Base-by-base conservation (phyloP, 2,113 vertebrate species). In the Haemorhous mexicanus region DNA sequence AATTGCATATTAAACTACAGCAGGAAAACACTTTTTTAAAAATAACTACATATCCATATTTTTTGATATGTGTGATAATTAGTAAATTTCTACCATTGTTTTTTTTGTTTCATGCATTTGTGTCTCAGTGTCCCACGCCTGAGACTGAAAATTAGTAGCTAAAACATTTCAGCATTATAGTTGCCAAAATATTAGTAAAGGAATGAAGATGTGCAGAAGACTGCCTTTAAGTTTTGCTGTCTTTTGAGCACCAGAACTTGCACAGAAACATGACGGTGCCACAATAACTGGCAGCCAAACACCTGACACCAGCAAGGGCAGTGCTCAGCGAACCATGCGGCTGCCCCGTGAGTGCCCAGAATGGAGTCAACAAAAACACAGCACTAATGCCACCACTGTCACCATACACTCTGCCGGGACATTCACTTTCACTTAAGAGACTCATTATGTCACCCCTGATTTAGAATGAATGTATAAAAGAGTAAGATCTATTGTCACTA, bases 371-470 rank as follows among this genome's bases (percentile, higher is more conserved):
- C 79, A 92, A 47, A 86, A 50, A 5, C 74, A 87, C 41, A 46
- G 41, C 37, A 19, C 41, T 53, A 46, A 44, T 3, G 56, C 56
- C 13, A 5, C 22, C 43, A 9, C 66, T 11, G 17, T 15, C 68
- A 81, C 58, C 33, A 4, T 0, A 41, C 5, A 2, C 37, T 53
- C n/a, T 80, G 9, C 1, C 4, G 2, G 11, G 50, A 77, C 55
- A 66, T 19, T 27, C 62, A 41, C 22, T 35, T 63, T n/a, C 52
- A 41, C n/a, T 44, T 6, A 56, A 67, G 50, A 80, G 11, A 66
- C 47, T 37, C 23, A 35, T 12, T 37, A 63, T 3, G 9, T 10
- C 56, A 20, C 7, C 35, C 10, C 8, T 3, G 39, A 63, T 35
- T 92, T 55, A 78, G 24, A 27, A 58, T 68, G n/a, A 50, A 56